These are phyloP conservation scores for Drosophila macrospina DNA, from an alignment of 2,888 invertebrate species.

Conservation along the genomic window DNA sequence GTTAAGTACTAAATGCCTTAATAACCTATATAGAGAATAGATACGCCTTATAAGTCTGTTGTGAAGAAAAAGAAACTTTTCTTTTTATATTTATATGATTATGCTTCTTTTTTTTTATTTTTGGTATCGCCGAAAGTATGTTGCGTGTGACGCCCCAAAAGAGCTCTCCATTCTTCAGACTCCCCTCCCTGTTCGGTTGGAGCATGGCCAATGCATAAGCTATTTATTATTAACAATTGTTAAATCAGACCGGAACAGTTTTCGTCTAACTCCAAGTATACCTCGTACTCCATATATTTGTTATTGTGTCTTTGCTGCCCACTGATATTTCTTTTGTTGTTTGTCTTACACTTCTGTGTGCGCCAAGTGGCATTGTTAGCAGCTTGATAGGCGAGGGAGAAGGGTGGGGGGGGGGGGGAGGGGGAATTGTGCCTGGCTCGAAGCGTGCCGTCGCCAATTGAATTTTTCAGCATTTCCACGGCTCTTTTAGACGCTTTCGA, in stretches of 20 bases:
- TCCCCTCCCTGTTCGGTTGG: constrained; percentile 26
- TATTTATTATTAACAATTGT: constrained; percentile 83
- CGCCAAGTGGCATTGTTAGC: constrained; percentile 74
- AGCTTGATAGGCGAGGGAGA: constrained; percentile 10
- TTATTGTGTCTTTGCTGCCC: constrained; percentile 54
- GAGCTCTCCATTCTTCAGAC: constrained; percentile 18
- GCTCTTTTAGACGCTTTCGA: constrained; percentile 60
- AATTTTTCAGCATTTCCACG: constrained; percentile 73
- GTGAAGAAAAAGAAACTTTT: constrained; percentile 9
- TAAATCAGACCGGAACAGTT: constrained; percentile 84
- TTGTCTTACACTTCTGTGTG: constrained; percentile 58
- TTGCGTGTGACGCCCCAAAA: constrained; percentile 54
- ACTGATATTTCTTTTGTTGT: constrained; percentile 60
- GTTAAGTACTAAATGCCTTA: background rate
- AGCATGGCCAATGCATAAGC: constrained; percentile 77
- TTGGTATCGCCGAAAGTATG: constrained; percentile 39
- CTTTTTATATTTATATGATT: constrained; percentile 6
- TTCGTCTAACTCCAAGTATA: constrained; percentile 48
- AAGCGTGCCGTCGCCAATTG: constrained; percentile 77
- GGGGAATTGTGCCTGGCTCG: constrained; percentile 38
- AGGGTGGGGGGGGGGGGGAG: background rate
- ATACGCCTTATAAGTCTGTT: constrained; percentile 1
- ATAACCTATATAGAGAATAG: constrained; percentile 15
- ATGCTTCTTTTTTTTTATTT: constrained; percentile 7
- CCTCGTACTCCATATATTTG: constrained; percentile 22